phyloP scores from a whole-genome alignment of 1,140 invertebrate species.

The Platyscapa corneri region DNA sequence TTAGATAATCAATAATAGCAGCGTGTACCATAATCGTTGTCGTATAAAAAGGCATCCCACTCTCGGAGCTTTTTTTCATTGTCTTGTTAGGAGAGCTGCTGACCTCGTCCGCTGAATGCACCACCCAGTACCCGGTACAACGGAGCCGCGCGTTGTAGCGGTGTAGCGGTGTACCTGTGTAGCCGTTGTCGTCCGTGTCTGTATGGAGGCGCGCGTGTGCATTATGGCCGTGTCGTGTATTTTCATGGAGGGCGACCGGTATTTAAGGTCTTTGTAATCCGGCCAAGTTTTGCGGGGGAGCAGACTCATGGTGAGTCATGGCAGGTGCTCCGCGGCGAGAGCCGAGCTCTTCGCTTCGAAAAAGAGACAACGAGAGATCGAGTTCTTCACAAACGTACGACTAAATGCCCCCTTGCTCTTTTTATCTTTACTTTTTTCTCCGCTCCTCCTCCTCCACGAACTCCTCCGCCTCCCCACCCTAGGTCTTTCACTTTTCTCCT shows the following conservation, averaged over 20 bases:
- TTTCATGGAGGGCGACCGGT: slow-evolving; percentile 58
- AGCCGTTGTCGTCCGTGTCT: not conserved
- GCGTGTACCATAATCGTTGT: slow-evolving; percentile 13
- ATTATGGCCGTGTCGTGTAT: slow-evolving; percentile 55
- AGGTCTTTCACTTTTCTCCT: not conserved
- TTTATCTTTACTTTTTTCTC: slow-evolving; percentile 42
- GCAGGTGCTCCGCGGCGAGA: slow-evolving; percentile 62
- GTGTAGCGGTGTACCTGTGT: too few species aligned
- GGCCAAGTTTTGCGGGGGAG: slow-evolving; percentile 69
- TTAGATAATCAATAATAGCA: slow-evolving; percentile 18
- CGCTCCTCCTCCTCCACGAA: not conserved
- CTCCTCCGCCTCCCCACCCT: not conserved
- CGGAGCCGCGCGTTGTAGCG: not conserved
- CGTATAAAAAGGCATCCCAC: not conserved
- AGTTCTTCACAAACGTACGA: slow-evolving; percentile 47
- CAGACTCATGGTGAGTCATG: slow-evolving; percentile 66
- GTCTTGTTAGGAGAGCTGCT: slow-evolving; percentile 35
- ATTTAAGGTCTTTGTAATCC: slow-evolving; percentile 71
- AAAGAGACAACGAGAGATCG: slow-evolving; percentile 54
- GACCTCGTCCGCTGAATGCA: slow-evolving; percentile 14
- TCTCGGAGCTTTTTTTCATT: slow-evolving; percentile 28
- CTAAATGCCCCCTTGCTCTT: slow-evolving; percentile 53
- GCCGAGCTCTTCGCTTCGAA: slow-evolving; percentile 51
- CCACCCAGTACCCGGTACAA: not conserved
- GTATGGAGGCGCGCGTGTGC: slow-evolving; percentile 34